Base-by-base conservation (phyloP, 2,888 invertebrate genomes). In the Romanomermis culicivorax region DNA sequence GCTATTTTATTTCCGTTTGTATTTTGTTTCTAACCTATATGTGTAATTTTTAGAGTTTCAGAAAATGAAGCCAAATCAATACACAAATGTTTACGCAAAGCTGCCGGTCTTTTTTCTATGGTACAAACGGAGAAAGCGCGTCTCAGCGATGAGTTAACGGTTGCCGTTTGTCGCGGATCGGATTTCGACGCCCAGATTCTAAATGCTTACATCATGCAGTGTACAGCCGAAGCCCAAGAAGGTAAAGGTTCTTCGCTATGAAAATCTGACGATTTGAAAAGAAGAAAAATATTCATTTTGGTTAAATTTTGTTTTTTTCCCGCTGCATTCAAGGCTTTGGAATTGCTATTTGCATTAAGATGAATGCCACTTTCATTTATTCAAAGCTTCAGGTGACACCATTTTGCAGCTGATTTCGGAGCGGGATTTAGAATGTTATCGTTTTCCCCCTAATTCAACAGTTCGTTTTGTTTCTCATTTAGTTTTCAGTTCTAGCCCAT, bases 161-260 rank as follows among this genome's bases (percentile, higher is more conserved):
- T 70, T 52, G 62, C 62, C 26, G 63, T 65, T 23, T 70, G 71
- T 42, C 72, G 74, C 61, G 72, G 76, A 7, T 71, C 73, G 42
- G 79, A 79, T 66, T 69, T 77, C 56, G 78, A 79, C 64, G 70
- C 73, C 11, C 67, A 75, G 36, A 72, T 79, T 24, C 64, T 77
- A 59, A 74, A 74, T 58, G 77, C 78, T 20, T 79, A 79, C 64
- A 70, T 77, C 24, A 71, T 74, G 63, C 78, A 79, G 64, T 77
- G 76, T 63, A 77, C 77, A 25, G 79, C 78, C 26, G 79, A 79
- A 68, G 79, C 79, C 11, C 79, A 79, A 65, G 79, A 79, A 74
- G 76, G 73, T 73, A 43, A 53, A 42, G 47, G 42, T 20, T 23
- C 45, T 26, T 2, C n/a, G 1, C 42, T 30, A 11, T 43, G 23